These are phyloP conservation scores for Coendou prehensilis DNA, from an alignment of 2,797 vertebrate species.

Conservation along the genomic window DNA sequence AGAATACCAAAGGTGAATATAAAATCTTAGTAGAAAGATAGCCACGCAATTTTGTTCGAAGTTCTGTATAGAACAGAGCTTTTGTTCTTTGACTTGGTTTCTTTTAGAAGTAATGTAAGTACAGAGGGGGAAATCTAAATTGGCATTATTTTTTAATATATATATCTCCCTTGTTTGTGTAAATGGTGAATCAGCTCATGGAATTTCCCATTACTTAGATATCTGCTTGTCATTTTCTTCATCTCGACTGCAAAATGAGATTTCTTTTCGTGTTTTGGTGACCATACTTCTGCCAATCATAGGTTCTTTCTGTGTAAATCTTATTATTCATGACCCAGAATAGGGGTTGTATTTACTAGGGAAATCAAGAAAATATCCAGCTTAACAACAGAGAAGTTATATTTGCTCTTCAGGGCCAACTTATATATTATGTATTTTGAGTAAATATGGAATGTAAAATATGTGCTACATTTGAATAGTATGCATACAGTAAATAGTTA, in stretches of 20 bases:
- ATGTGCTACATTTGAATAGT: not conserved
- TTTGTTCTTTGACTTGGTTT: constrained; percentile 20
- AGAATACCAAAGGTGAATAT: not conserved
- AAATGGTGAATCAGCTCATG: not conserved
- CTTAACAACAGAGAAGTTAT: constrained; percentile 29
- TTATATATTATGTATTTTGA: constrained; percentile 49
- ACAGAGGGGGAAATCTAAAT: constrained; percentile 1
- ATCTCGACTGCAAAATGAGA: constrained; percentile 22
- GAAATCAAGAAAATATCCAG: constrained; percentile 68
- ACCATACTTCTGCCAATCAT: constrained; percentile 18
- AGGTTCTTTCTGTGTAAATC: constrained; percentile 67
- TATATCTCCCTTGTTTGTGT: not conserved
- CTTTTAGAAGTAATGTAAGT: constrained; percentile 37
- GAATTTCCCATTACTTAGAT: constrained; percentile 33
- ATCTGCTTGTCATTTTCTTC: constrained; percentile 10
- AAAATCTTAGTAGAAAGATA: constrained; percentile 44
- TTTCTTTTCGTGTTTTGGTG: constrained; percentile 55
- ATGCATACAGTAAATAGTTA: constrained; percentile 11
- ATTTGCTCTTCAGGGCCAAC: constrained; percentile 64
- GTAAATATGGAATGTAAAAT: constrained; percentile 44
- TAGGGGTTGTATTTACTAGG: constrained; percentile 58
- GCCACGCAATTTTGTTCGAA: not conserved
- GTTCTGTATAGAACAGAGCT: not conserved
- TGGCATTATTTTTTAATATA: not conserved
- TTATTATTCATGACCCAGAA: constrained; percentile 61